Base-by-base conservation (phyloP, 1,140 invertebrate genomes). In the Vanessa atalanta region DNA sequence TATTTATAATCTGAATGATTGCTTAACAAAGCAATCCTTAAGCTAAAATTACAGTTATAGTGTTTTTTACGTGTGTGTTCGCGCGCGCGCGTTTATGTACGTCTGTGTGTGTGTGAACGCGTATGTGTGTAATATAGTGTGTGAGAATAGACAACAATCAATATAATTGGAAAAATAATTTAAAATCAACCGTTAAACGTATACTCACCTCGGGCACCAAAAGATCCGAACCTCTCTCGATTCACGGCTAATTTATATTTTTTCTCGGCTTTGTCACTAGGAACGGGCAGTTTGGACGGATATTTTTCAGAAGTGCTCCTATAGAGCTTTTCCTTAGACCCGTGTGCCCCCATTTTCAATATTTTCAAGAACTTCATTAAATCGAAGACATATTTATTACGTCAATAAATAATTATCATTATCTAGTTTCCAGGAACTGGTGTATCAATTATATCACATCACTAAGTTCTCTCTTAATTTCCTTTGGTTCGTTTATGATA, bases 311-410 rank as follows among this genome's bases (percentile, higher is more conserved):
- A 94, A 78, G 93, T 93, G 71, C 91, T 93, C 79, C 94, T 93
- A 79, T 94, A 94, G 65, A 95, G 91, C 91, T 95, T 95, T 88
- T 95, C 95, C 89, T 95, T 95, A 63, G 95, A 95, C 76, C 94
- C 95, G 89, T 95, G 94, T 76, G 95, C 95, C 70, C 95, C 95
- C 95, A 95, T 95, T 92, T 91, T 94, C 84, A 88, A 81, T 95
- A 95, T 95, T 92, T 91, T 94, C 84, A 88, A 81, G 57, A 83
- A 79, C 82, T 85, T 88, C 88, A 86, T 89, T 64, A 87, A 90
- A 76, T 77, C 81, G 15, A 60, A 60, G 75, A 72, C 88, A 90
- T 88, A 77, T 43, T 74, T 80, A 79, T 72, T 67, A 48, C n/a
- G 64, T n/a, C 60, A 72, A 55, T 26, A 57, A 23, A 57, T 68